phyloP scores from a whole-genome alignment of 2,113 vertebrate species.

The Felis catus region DNA sequence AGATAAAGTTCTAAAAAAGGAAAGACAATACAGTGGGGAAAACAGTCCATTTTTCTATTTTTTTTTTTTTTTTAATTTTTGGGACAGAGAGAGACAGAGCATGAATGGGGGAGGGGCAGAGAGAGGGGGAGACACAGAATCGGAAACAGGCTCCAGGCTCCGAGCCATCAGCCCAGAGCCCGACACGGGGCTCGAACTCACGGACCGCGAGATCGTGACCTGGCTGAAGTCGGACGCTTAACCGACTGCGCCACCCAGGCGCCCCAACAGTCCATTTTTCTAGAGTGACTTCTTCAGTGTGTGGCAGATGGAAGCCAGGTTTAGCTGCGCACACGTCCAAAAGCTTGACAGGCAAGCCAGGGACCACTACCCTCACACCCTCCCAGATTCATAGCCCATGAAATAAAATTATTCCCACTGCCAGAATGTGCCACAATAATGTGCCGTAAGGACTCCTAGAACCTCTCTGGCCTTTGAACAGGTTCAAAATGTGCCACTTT shows the following conservation, averaged over 20 bases:
- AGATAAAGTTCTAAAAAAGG: slow-evolving; percentile 47
- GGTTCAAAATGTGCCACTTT: not conserved
- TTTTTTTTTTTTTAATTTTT: too few species aligned
- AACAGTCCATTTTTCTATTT: slow-evolving; percentile 69
- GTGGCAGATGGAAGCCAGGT: slow-evolving; percentile 34
- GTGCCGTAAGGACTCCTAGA: not conserved
- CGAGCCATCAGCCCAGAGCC: too few species aligned
- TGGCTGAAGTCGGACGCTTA: too few species aligned
- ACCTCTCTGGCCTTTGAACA: not conserved
- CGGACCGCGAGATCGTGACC: too few species aligned
- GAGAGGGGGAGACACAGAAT: too few species aligned
- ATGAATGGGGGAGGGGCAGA: too few species aligned
- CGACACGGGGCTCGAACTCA: too few species aligned
- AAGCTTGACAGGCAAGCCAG: slow-evolving; percentile 49
- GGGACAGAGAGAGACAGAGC: too few species aligned
- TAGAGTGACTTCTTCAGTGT: slow-evolving; percentile 55
- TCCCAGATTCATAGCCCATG: not conserved
- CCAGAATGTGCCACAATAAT: not conserved
- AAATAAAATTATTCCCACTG: not conserved
- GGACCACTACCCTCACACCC: slow-evolving; percentile 37
- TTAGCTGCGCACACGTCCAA: slow-evolving; percentile 56
- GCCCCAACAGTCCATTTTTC: slow-evolving; percentile 68
- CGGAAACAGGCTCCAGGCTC: too few species aligned
- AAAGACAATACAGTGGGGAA: slow-evolving; percentile 65
- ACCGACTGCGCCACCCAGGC: too few species aligned